Base-by-base conservation (phyloP, 2,888 invertebrate species). In the Monoplex corrugatus region DNA sequence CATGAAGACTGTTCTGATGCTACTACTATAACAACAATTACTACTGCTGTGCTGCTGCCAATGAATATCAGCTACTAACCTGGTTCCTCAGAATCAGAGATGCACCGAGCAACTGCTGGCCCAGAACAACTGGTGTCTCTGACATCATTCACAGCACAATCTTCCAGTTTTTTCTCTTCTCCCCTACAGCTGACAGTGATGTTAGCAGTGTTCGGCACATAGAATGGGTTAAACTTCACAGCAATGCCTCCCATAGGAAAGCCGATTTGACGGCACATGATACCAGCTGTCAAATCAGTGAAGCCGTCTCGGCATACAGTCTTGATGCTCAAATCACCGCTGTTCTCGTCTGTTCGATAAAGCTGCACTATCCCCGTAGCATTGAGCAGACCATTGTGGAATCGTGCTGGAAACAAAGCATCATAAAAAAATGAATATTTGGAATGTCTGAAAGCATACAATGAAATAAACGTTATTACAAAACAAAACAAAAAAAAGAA, bases 381-480 rank as follows among this genome's bases (percentile, higher is more conserved):
- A 44, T 86, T 86, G n/a, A 44, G n/a, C n/a, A 86, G 72, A 32
- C 86, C 86, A 35, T 68, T 86, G 86, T 86, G 86, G 13, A 86
- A 28, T 10, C 86, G 86, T 10, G 35, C 86, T 86, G 86, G 3
- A 28, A 63, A 38, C 3, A 50, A 57, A 82, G 6, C 23, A 72
- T 50, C 19, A 50, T 50, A 50, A 13, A 50, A 50, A 13, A 13
- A 10, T 13, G 19, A 13, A 50, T 50, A n/a, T n/a, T n/a, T n/a
- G n/a, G n/a, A n/a, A n/a, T n/a, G n/a, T n/a, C n/a, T n/a, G n/a
- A n/a, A n/a, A n/a, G n/a, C n/a, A n/a, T n/a, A n/a, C n/a, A n/a
- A n/a, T n/a, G n/a, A n/a, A n/a, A n/a, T n/a, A n/a, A n/a, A n/a
- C n/a, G n/a, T n/a, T n/a, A n/a, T n/a, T n/a, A n/a, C n/a, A n/a